A percentile compares a stretch with the other conserved stretches of the same genome.
Conservation (phyloP, 1,140 invertebrate species). For the Elymnias hypermnestra region DNA sequence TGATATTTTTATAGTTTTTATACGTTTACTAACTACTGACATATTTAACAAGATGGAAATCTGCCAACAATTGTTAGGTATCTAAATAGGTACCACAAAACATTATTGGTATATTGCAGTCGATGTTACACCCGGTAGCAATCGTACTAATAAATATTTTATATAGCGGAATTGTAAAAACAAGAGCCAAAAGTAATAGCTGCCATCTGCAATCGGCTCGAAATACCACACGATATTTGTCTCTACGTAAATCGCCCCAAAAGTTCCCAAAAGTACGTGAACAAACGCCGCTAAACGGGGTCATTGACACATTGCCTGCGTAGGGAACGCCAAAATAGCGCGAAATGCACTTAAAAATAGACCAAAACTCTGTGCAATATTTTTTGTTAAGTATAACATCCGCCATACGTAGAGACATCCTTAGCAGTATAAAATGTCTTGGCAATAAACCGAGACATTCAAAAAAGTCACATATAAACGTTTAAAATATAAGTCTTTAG, state of each 20-base stretch:
- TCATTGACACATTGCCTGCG: slow-evolving; percentile 68
- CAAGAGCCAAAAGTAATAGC: neutral
- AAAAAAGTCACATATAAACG: too few species aligned
- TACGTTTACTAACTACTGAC: too few species aligned
- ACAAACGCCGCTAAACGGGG: slow-evolving; percentile 65
- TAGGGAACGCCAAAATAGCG: slow-evolving; percentile 75
- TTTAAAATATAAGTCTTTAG: too few species aligned
- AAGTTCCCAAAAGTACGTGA: slow-evolving; percentile 69
- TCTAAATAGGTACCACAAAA: too few species aligned
- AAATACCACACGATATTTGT: slow-evolving; percentile 2
- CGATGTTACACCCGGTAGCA: too few species aligned
- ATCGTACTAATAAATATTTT: too few species aligned
- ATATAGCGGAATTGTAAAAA: neutral
- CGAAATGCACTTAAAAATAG: slow-evolving; percentile 75
- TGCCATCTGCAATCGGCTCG: slow-evolving; percentile 3
- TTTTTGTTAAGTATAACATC: slow-evolving; percentile 53
- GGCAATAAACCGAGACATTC: too few species aligned
- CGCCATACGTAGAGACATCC: slow-evolving; percentile 10
- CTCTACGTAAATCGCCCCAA: slow-evolving; percentile 45
- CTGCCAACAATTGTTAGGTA: too few species aligned
- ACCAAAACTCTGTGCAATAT: slow-evolving; percentile 71
- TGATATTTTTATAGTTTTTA: too few species aligned
- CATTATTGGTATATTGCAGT: too few species aligned
- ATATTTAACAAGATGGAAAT: too few species aligned
- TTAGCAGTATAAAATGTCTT: neutral